phyloP scores from a whole-genome alignment of 2,888 invertebrate species.

The Apodemia zela region DNA sequence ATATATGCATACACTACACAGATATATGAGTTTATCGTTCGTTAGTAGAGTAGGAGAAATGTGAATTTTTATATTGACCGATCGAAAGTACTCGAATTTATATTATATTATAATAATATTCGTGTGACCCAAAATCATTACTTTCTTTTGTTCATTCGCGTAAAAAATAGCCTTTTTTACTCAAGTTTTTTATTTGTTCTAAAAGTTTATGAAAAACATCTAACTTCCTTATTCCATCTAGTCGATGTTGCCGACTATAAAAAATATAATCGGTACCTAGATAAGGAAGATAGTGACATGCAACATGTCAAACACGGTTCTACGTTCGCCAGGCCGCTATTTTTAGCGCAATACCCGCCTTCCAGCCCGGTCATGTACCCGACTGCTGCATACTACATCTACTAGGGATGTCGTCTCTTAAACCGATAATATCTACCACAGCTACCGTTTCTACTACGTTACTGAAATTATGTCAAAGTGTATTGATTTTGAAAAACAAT shows the following conservation, averaged over 20 bases:
- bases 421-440: neutral
- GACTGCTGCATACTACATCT: neutral
- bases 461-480: neutral
- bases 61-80: too few species aligned
- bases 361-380: slow-evolving; percentile 13
- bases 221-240: neutral
- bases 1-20: too few species aligned
- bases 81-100: too few species aligned
- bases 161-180: too few species aligned
- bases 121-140: too few species aligned
- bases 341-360: slow-evolving; percentile 15
- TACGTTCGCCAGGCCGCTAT: slow-evolving; percentile 7
- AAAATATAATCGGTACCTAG: slow-evolving; percentile 7
- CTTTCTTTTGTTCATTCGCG: too few species aligned
- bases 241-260: neutral
- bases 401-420: neutral
- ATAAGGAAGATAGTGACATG: slow-evolving; percentile 11
- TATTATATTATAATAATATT: too few species aligned
- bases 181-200: too few species aligned
- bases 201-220: too few species aligned
- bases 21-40: neutral
- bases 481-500: too few species aligned
- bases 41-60: too few species aligned
- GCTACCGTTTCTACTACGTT: neutral
- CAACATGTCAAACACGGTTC: slow-evolving; percentile 11